Conservation (phyloP, 2,888 invertebrate genomes). For the Cerastis rubricosa region DNA sequence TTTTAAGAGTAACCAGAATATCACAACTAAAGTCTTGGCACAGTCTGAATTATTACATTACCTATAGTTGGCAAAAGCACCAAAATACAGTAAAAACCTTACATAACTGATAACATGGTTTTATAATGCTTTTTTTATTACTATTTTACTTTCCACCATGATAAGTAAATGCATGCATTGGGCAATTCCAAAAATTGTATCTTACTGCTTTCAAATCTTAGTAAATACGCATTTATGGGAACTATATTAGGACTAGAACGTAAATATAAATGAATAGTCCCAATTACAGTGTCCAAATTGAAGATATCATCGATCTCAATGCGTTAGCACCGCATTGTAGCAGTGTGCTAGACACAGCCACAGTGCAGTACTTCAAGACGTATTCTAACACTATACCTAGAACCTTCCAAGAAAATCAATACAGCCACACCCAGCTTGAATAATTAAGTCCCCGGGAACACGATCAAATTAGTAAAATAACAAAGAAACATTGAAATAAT, state of each 20-base stretch:
- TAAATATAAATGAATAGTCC: constrained; percentile 19
- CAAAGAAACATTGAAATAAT: constrained; percentile 80
- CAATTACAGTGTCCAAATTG: constrained; percentile 37
- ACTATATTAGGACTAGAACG: constrained; percentile 4
- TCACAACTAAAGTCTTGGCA: constrained; percentile 63
- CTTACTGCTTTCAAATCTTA: constrained; percentile 42
- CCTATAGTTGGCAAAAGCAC: constrained; percentile 73
- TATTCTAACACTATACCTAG: constrained; percentile 88
- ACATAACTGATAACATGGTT: constrained; percentile 87
- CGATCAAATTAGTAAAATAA: constrained; percentile 73
- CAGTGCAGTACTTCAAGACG: constrained; percentile 86
- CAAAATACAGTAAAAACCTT: constrained; percentile 79
- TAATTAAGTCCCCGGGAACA: constrained; percentile 83
- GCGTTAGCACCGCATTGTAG: constrained; percentile 79
- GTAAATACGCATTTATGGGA: constrained; percentile 16
- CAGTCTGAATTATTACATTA: constrained; percentile 65
- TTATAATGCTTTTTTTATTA: constrained; percentile 83
- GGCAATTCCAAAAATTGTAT: constrained; percentile 58
- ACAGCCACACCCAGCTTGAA: constrained; percentile 91
- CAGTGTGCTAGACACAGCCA: constrained; percentile 78
- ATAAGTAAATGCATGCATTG: constrained; percentile 70
- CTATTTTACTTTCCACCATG: constrained; percentile 74
- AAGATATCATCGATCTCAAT: constrained; percentile 71
- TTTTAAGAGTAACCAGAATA: constrained; percentile 56
- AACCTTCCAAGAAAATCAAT: constrained; percentile 91